Evolutionary conservation across 92 coral and sea anemone genomes (phyloP), one percentile per base, ranked within the genome.

Genomic region (Galaxea fascicularis): DNA sequence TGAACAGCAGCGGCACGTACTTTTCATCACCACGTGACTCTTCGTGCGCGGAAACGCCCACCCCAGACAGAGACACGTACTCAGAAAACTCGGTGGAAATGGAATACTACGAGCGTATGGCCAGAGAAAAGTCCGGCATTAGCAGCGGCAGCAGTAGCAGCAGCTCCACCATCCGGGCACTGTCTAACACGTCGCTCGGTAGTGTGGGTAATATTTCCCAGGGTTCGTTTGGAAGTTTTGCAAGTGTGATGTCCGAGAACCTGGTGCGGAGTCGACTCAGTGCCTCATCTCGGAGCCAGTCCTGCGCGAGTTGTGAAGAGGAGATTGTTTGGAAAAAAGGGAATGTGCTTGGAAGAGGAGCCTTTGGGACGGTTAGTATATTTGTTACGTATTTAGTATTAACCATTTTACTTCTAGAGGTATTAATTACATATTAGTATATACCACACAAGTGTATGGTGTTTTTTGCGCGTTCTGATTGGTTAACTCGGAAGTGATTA

Each of bases 241-340:
- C 85, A 17, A 22, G 64, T 44, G 18, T 35, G 28, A 18, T 29
- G 7, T 54, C 86, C 15, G 82, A 85, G 44, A 79, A 56, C 49
- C 68, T 93, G 64, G 89, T 89, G 41, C 87, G 87, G 21, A 94
- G 98, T 74, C 92, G 94, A 65, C 79, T 94, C 41, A 89, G 97
- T 78, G 77, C 87, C 6, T 68, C 79, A 2, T 39, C 86, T 68
- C 81, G 90, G 44, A 93, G 91, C 57, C 88, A 85, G 65, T 88
- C 93, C 47, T 87, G 94, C 15, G 78, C 84, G 49, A 92, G 94
- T 56, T 91, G 89, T 72, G 99, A 94, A 52, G 99, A 89, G 78
- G 99, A 94, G 66, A 95, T 97, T 54, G 81, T 89, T 46, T 97
- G 99, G 99, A 94, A 91, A 88, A 97, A 93, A 65, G 99, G 99